Evolutionary conservation across 2,113 vertebrate genomes (phyloP).

Genomic region (Silurus asotus): DNA sequence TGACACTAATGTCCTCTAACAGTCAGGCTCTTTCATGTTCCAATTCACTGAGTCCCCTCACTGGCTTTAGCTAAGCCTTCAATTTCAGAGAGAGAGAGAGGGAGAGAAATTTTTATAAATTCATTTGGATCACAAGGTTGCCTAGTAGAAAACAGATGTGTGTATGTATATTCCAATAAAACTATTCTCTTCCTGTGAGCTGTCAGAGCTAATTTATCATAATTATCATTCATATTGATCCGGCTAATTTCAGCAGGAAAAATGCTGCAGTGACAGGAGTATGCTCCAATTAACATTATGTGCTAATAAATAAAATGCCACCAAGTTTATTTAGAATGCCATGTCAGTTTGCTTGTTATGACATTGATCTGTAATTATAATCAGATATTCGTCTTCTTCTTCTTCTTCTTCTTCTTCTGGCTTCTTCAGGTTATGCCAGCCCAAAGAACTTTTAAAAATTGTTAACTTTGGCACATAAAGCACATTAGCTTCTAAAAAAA

Average conservation of each 20-base stretch:
- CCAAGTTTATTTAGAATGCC: neutral
- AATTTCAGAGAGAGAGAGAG: neutral
- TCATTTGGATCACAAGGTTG: too few species aligned
- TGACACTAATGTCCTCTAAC: constrained; percentile 74
- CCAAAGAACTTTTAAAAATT: too few species aligned
- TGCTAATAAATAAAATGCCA: neutral
- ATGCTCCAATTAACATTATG: neutral
- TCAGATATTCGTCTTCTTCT: too few species aligned
- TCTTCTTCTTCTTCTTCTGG: too few species aligned
- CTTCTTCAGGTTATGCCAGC: too few species aligned
- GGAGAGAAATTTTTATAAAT: neutral
- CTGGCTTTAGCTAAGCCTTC: constrained; percentile 21
- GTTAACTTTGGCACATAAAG: too few species aligned
- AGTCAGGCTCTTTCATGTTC: constrained; percentile 63
- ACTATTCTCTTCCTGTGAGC: neutral
- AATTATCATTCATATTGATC: neutral
- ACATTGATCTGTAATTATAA: too few species aligned
- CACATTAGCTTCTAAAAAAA: too few species aligned
- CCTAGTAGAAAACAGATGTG: too few species aligned
- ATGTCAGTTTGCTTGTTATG: neutral
- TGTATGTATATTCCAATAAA: neutral
- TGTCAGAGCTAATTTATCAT: neutral
- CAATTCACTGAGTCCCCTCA: constrained; percentile 57
- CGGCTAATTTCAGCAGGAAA: neutral
- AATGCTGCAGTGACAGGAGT: neutral